Conservation (phyloP, 1,140 invertebrate genomes). For the Drosophila trapezifrons region DNA sequence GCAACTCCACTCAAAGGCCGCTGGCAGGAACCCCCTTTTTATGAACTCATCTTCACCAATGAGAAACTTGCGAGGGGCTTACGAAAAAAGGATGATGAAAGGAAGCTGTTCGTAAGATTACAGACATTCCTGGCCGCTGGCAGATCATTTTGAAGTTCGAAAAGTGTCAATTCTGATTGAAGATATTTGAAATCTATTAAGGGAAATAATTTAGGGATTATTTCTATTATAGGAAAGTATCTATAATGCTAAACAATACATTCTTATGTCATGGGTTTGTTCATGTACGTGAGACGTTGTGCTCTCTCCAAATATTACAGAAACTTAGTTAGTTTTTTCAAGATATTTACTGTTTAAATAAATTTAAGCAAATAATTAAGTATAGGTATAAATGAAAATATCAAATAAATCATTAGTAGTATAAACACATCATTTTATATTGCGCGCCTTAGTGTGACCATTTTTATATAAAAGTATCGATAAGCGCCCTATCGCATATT, state of each 20-base stretch:
- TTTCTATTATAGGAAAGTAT: not conserved
- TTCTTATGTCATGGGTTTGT: too few species aligned
- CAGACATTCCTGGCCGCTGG: constrained; percentile 1
- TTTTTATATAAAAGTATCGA: too few species aligned
- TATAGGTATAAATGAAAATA: too few species aligned
- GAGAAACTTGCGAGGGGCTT: constrained; percentile 5
- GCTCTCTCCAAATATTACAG: too few species aligned
- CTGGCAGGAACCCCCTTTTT: constrained; percentile 14
- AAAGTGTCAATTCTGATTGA: not conserved
- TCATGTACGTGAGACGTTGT: too few species aligned
- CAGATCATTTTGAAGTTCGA: constrained; percentile 6
- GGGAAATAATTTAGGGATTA: not conserved
- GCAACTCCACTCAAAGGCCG: constrained; percentile 25
- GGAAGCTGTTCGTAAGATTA: constrained; percentile 10
- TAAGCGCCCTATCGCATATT: too few species aligned
- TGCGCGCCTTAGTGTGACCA: too few species aligned
- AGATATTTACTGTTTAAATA: not conserved
- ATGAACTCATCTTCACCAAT: constrained; percentile 25
- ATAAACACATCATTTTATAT: too few species aligned
- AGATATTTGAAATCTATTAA: constrained; percentile 1
- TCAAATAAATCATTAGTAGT: too few species aligned
- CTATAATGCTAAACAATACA: too few species aligned
- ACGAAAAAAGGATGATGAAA: constrained; percentile 13
- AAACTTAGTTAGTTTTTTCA: not conserved
- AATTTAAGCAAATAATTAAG: too few species aligned